A percentile compares a stretch with the other conserved stretches of the same genome.
Conservation (phyloP, 2,888 invertebrate species). For the Eupithecia insigniata region DNA sequence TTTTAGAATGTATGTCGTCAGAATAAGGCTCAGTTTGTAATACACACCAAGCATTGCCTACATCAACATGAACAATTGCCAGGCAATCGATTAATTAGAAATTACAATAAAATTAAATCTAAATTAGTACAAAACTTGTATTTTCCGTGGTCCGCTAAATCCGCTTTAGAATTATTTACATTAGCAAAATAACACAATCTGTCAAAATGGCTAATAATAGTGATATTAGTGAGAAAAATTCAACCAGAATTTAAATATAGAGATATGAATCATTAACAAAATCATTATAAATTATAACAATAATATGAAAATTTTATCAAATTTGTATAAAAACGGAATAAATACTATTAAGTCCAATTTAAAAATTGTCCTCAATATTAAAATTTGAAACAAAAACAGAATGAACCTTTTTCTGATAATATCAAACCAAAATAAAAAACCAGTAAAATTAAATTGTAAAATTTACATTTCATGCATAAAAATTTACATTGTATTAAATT, state of each 20-base stretch:
- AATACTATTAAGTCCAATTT: background rate
- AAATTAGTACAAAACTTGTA: constrained; percentile 57
- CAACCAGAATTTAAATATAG: background rate
- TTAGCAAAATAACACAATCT: constrained; percentile 42
- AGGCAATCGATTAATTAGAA: constrained; percentile 38
- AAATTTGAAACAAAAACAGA: background rate
- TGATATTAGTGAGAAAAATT: background rate
- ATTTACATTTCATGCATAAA: constrained; percentile 31
- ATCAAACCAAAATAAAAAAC: too few species aligned
- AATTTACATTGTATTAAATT: constrained; percentile 22
- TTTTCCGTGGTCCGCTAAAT: constrained; percentile 67
- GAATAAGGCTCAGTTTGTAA: constrained; percentile 17
- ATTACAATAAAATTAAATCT: constrained; percentile 46
- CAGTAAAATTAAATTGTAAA: too few species aligned
- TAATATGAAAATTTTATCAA: background rate
- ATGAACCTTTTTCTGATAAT: background rate
- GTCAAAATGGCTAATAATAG: background rate
- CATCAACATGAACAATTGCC: constrained; percentile 34
- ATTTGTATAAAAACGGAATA: background rate
- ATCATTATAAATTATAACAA: background rate
- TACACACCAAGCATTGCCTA: constrained; percentile 11
- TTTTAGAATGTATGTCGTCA: background rate
- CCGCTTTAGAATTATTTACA: constrained; percentile 62
- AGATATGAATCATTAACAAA: background rate
- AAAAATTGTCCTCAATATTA: background rate